These are phyloP conservation scores for Muscicapa adusta DNA, from an alignment of 2,113 vertebrate species.

Conservation along the genomic window DNA sequence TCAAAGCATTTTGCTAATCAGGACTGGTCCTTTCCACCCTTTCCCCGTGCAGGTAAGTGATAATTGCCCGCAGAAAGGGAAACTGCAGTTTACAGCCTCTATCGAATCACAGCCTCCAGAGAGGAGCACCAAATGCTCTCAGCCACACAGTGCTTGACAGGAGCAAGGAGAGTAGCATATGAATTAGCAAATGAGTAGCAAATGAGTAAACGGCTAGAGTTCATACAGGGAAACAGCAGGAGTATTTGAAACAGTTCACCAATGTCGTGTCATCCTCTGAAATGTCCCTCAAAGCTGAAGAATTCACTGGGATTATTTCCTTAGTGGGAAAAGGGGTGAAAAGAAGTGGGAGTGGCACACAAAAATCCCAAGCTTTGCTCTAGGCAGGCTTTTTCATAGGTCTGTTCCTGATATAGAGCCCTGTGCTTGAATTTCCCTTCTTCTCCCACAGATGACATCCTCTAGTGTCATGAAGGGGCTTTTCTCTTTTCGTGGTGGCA, in stretches of 20 bases:
- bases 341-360: rapidly evolving
- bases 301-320: not conserved
- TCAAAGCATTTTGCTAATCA: not conserved
- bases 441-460: not conserved
- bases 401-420: not conserved
- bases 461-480: not conserved
- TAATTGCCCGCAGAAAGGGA: not conserved
- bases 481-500: not conserved
- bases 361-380: not conserved
- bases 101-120: not conserved
- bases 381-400: not conserved
- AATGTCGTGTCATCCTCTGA: not conserved
- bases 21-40: not conserved
- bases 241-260: not conserved
- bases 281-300: not conserved
- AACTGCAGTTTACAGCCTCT: not conserved
- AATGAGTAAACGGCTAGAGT: not conserved
- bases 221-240: not conserved
- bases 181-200: no score
- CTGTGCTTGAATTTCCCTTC: not conserved
- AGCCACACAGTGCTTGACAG: not conserved
- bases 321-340: not conserved
- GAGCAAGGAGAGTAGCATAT: not conserved
- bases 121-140: not conserved
- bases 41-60: not conserved